A percentile compares a stretch with the other conserved stretches of the same genome.
These are phyloP conservation scores for Ochotona princeps DNA, from an alignment of 2,113 vertebrate species.

Conservation along the genomic window DNA sequence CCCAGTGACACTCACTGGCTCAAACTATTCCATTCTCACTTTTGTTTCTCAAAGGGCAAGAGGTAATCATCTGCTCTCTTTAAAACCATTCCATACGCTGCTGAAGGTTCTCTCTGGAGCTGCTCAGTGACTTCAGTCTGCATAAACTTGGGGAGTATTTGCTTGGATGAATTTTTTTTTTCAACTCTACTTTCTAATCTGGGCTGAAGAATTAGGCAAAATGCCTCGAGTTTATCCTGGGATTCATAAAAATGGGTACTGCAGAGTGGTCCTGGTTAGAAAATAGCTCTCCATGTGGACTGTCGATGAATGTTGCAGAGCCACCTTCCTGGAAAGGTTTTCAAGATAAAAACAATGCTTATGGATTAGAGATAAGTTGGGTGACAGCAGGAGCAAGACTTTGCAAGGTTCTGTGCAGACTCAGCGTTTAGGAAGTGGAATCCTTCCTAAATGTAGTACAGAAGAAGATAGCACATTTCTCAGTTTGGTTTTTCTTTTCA, in stretches of 20 bases:
- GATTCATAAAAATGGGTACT: constrained; percentile 62
- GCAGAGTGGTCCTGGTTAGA: constrained; percentile 52
- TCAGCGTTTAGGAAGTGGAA: not conserved
- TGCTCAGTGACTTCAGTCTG: constrained; percentile 34
- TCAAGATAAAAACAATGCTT: constrained; percentile 37
- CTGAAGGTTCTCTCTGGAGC: constrained; percentile 46
- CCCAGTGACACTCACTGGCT: not conserved
- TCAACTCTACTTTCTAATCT: constrained; percentile 63
- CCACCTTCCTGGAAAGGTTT: constrained; percentile 40
- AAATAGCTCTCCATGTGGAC: constrained; percentile 60
- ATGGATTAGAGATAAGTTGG: not conserved
- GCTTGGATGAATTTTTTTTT: constrained; percentile 73
- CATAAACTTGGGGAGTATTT: constrained; percentile 60
- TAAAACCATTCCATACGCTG: constrained; percentile 35
- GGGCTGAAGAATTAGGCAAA: constrained; percentile 66
- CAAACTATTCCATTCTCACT: not conserved
- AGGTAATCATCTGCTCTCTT: not conserved
- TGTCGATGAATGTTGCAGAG: constrained; percentile 30
- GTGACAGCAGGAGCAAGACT: not conserved
- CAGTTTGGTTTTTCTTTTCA: not conserved
- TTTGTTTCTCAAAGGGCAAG: constrained; percentile 27
- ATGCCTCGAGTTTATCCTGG: constrained; percentile 66
- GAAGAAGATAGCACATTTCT: not conserved
- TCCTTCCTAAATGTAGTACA: constrained; percentile 5
- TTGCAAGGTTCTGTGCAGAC: constrained; percentile 24